phyloP scores from a whole-genome alignment of 53 echinoderm and acorn worm genomes.

The Pentamera pediparva region DNA sequence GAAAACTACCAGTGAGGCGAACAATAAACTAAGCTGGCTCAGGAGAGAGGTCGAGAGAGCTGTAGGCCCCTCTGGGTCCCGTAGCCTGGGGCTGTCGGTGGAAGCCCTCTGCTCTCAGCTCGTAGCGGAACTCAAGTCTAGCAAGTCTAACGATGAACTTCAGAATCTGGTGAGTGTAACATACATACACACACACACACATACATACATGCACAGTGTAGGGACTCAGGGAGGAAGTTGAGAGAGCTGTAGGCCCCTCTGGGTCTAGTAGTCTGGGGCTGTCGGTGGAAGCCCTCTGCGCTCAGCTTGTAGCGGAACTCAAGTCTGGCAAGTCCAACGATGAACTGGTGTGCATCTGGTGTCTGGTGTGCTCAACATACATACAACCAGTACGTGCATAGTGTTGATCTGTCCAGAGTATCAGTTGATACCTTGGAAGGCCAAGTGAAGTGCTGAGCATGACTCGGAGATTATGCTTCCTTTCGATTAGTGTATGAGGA shows the following conservation, averaged over 20 bases:
- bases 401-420: too few species aligned
- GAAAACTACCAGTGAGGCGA: background rate
- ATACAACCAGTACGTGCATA: too few species aligned
- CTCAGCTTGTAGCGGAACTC: constrained; percentile 67
- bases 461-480: too few species aligned
- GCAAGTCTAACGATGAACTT: constrained; percentile 77
- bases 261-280: constrained; percentile 56
- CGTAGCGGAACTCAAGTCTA: constrained; percentile 64
- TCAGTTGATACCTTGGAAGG: too few species aligned
- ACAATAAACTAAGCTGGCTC: constrained; percentile 53
- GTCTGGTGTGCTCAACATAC: too few species aligned
- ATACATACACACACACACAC: too few species aligned
- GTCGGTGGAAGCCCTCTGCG: constrained; percentile 66
- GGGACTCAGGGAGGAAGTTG: constrained; percentile 59
- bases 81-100: constrained; percentile 57
- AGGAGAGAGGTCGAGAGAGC: constrained; percentile 52
- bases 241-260: constrained; percentile 43
- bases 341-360: too few species aligned
- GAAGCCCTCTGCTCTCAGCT: constrained; percentile 74
- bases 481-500: too few species aligned
- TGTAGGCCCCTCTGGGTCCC: constrained; percentile 45
- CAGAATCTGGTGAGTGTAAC: constrained; percentile 85
- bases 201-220: too few species aligned
- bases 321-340: constrained; percentile 72
- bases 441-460: too few species aligned